Conservation (phyloP, 2,797 vertebrate genomes). For the Otolemur crassicaudatus region DNA sequence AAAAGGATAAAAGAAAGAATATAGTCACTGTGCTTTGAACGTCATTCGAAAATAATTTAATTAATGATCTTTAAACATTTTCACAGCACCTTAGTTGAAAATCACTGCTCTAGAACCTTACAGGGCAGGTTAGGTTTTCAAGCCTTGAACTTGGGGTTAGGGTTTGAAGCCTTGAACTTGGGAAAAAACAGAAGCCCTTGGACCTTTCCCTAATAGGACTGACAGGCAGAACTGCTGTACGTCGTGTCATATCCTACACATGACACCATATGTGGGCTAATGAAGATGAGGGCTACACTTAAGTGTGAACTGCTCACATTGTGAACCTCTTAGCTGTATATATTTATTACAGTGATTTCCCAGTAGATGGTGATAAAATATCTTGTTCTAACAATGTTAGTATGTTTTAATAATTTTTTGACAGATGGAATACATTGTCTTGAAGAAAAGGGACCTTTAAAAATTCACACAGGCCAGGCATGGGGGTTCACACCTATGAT, state of each 20-base stretch:
- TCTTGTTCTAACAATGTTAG: not conserved
- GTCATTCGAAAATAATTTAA: no score
- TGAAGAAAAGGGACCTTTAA: not conserved
- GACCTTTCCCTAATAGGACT: not conserved
- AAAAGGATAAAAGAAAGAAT: no score
- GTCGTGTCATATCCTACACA: fast-evolving
- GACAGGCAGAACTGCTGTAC: no score
- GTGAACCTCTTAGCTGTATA: not conserved
- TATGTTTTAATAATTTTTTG: not conserved
- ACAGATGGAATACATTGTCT: not conserved
- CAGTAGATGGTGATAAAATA: not conserved
- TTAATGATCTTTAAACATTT: no score
- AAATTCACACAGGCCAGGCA: not conserved
- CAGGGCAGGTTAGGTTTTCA: no score
- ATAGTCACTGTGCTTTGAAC: no score
- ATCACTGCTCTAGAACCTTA: not conserved
- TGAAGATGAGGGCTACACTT: not conserved
- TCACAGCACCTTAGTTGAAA: no score
- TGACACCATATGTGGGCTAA: fast-evolving
- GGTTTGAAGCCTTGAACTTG: not conserved
- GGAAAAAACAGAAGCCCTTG: not conserved
- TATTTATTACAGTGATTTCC: not conserved
- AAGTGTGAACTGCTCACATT: not conserved
- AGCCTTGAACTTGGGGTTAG: not conserved
- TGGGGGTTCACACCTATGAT: no score